Conservation (phyloP, 2,113 vertebrate species). For the Orthonyx spaldingii region DNA sequence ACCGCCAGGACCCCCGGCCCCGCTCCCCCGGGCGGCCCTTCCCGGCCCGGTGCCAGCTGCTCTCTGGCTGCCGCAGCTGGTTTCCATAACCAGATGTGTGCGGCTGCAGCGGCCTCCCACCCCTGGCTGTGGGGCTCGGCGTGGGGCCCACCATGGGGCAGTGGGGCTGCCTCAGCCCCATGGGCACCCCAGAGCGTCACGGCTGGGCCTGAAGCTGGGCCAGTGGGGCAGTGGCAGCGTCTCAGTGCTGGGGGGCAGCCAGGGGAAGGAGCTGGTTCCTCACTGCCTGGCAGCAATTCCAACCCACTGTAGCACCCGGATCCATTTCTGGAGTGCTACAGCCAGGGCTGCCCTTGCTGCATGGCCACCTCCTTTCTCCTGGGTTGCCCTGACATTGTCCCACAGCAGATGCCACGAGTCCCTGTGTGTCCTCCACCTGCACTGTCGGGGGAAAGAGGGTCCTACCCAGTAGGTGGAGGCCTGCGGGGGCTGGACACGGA, state of each 20-base stretch:
- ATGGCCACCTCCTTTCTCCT: background rate
- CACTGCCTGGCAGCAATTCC: background rate
- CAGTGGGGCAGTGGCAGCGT: rapidly evolving
- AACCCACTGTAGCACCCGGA: background rate
- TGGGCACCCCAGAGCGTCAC: background rate
- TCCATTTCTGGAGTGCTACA: background rate
- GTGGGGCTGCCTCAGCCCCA: background rate
- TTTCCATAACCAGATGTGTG: conserved; percentile 40
- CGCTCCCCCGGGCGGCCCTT: background rate
- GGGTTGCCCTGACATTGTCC: background rate
- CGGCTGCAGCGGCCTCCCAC: background rate
- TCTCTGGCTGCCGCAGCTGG: conserved; percentile 25
- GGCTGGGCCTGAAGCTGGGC: rapidly evolving
- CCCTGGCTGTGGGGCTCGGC: background rate
- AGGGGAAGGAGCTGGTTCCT: conserved; percentile 35
- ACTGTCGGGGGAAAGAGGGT: background rate
- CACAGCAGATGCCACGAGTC: background rate
- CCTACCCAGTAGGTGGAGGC: conserved; percentile 66
- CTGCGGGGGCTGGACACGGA: conserved; percentile 20
- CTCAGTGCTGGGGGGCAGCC: background rate
- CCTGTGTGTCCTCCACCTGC: background rate
- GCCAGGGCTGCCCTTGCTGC: background rate
- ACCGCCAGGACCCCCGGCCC: background rate
- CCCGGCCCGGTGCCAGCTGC: conserved; percentile 37
- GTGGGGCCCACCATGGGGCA: background rate